These are phyloP conservation scores for Copidosoma aretas DNA, from an alignment of 2,888 invertebrate species.

Conservation along the genomic window DNA sequence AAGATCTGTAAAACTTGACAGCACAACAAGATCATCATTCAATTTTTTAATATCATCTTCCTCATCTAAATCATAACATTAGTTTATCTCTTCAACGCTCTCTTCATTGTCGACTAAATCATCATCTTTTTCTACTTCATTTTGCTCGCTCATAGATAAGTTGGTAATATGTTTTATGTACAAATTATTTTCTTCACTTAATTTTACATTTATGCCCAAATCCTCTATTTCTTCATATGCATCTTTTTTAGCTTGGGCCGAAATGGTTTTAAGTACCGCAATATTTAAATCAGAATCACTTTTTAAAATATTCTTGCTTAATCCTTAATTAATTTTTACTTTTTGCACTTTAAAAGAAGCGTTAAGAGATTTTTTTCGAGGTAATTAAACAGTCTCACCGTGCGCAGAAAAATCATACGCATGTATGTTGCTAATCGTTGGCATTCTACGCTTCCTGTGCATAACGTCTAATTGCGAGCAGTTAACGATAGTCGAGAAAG, in stretches of 20 bases:
- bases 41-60: not conserved
- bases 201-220: constrained; percentile 12
- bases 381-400: constrained; percentile 5
- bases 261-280: constrained; percentile 1
- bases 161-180: not conserved
- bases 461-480: constrained; percentile 30
- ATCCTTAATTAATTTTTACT: constrained; percentile 11
- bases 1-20: not conserved
- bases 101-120: too few relatives aligned
- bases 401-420: constrained; percentile 14
- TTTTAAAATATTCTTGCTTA: constrained; percentile 1
- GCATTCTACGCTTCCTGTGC: constrained; percentile 27
- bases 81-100: too few relatives aligned
- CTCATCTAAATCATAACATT: too few relatives aligned
- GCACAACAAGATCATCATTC: not conserved
- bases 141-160: too few relatives aligned
- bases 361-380: too few relatives aligned
- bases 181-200: not conserved
- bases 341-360: not conserved
- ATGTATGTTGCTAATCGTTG: constrained; percentile 20
- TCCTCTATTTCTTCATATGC: constrained; percentile 8
- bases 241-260: constrained; percentile 8
- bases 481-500: constrained; percentile 34
- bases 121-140: too few relatives aligned
- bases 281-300: not conserved